phyloP scores from a whole-genome alignment of 2,888 invertebrate genomes.

The Octonoba sinensis region DNA sequence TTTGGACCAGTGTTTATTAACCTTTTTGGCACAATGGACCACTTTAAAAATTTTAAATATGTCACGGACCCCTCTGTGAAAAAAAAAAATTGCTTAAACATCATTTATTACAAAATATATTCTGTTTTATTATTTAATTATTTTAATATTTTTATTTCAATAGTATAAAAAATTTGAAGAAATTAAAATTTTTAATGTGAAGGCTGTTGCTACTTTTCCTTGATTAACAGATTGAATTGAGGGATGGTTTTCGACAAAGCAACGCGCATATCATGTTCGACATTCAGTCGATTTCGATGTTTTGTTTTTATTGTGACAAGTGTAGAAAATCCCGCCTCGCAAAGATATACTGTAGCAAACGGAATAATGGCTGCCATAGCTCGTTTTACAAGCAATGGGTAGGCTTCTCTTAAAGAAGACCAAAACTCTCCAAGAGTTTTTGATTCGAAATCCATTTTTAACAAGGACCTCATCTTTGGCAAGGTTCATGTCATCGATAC shows the following conservation, averaged over 20 bases:
- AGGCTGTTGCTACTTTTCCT: conserved; percentile 44
- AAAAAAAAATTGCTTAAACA: conserved; percentile 46
- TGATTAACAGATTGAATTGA: conserved; percentile 44
- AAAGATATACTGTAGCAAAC: conserved; percentile 52
- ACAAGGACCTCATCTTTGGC: no score
- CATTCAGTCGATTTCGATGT: conserved; percentile 48
- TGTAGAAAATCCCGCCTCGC: conserved; percentile 44
- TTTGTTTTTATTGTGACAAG: conserved; percentile 50
- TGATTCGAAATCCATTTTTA: no score
- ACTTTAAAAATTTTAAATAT: conserved; percentile 45
- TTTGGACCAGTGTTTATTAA: conserved; percentile 20
- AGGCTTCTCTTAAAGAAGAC: conserved; percentile 38
- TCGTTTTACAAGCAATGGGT: conserved; percentile 50
- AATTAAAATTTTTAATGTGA: no score
- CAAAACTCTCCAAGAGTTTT: no score
- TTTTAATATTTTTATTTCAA: no score
- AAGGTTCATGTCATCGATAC: conserved; percentile 40
- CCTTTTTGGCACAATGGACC: conserved; percentile 35
- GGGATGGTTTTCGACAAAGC: conserved; percentile 45
- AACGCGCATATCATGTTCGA: conserved; percentile 44
- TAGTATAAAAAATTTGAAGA: no score
- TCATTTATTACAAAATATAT: conserved; percentile 37
- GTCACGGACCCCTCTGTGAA: conserved; percentile 46
- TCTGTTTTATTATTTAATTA: conserved; percentile 38
- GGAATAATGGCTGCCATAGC: conserved; percentile 53